phyloP scores from a whole-genome alignment of 1,140 invertebrate species.

The Acromyrmex charruanus region DNA sequence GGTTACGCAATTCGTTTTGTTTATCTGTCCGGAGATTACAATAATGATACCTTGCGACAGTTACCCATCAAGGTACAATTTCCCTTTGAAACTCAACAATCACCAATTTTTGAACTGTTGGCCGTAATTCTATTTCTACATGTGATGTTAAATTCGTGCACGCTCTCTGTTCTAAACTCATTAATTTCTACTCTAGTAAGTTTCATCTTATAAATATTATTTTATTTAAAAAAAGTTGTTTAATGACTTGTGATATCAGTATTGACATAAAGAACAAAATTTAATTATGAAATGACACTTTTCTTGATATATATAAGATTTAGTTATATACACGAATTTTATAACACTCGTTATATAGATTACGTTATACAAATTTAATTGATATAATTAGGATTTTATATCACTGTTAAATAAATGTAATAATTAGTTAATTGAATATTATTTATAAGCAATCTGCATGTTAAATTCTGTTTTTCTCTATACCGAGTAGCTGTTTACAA shows the following conservation, averaged over 20 bases:
- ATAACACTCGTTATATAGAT: not conserved
- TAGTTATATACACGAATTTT: not conserved
- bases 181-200: too few relatives aligned
- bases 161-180: too few relatives aligned
- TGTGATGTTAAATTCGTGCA: not conserved
- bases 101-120: slow-evolving; percentile 29
- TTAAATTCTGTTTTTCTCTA: not conserved
- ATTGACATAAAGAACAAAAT: too few relatives aligned
- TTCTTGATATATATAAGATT: not conserved
- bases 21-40: not conserved
- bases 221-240: too few relatives aligned
- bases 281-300: too few relatives aligned
- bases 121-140: not conserved
- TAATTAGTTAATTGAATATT: not conserved
- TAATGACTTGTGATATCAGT: too few relatives aligned
- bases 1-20: not conserved
- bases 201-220: too few relatives aligned
- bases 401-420: not conserved
- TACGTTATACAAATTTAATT: not conserved
- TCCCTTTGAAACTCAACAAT: slow-evolving; percentile 18
- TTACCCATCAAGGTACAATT: slow-evolving; percentile 13
- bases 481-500: not conserved
- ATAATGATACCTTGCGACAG: not conserved
- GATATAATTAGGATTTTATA: not conserved
- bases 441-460: not conserved